Percentiles rank a stretch among this genome's conserved stretches.
phyloP scores from a whole-genome alignment of 2,888 invertebrate genomes.

The Eurois occulta region DNA sequence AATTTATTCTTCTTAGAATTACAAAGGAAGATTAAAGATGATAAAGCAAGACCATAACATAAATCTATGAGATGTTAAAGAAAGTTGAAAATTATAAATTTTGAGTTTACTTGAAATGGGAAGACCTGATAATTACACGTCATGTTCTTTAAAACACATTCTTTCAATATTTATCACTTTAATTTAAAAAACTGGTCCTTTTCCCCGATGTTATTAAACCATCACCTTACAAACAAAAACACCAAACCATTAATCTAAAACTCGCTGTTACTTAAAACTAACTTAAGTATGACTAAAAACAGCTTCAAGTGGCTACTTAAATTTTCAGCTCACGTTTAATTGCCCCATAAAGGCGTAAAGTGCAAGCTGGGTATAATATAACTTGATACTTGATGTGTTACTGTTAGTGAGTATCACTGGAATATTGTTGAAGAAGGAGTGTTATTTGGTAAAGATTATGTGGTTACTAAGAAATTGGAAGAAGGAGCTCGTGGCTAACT shows the following conservation, averaged over 20 bases:
- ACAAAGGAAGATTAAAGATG: neutral
- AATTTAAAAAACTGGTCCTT: neutral
- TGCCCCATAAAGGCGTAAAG: constrained; percentile 67
- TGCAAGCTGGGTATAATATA: constrained; percentile 65
- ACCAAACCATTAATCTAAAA: constrained; percentile 24
- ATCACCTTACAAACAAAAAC: neutral
- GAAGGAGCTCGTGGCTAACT: no score
- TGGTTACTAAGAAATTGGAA: neutral
- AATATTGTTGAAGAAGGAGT: constrained; percentile 12
- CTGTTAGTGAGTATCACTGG: constrained; percentile 43
- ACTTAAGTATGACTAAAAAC: constrained; percentile 43
- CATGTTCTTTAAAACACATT: neutral
- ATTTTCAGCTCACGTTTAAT: constrained; percentile 67
- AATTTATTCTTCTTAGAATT: no score
- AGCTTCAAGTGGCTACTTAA: constrained; percentile 51
- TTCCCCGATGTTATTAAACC: neutral
- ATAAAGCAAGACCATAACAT: neutral
- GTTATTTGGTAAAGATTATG: neutral
- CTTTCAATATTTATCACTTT: neutral
- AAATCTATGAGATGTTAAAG: neutral
- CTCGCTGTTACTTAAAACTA: constrained; percentile 39
- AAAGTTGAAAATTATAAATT: neutral
- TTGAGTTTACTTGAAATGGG: neutral
- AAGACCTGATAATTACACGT: neutral
- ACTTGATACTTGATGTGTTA: constrained; percentile 56